Percentiles rank a stretch among this genome's conserved stretches.
Evolutionary conservation across 2,113 vertebrate species (phyloP).

Genomic region (Gallinago paraguaiae): DNA sequence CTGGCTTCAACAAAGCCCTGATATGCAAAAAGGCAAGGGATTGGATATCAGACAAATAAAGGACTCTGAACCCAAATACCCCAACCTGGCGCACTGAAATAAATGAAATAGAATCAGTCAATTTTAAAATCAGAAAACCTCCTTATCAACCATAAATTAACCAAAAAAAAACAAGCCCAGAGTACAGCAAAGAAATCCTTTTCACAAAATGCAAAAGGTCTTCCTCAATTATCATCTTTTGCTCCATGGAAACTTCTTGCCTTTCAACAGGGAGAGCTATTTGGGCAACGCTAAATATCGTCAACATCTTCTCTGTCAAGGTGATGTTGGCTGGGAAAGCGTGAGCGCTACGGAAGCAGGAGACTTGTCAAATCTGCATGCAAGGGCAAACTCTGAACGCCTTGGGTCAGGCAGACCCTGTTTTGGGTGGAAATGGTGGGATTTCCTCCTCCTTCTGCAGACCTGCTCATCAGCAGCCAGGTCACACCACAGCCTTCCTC

Average conservation of each 20-base stretch:
- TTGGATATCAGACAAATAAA: not conserved
- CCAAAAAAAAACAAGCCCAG: not conserved
- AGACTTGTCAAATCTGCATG: not conserved
- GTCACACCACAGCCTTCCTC: not conserved
- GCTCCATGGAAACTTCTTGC: not conserved
- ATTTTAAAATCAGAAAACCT: not conserved
- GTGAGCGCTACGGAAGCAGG: not conserved
- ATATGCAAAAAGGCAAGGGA: not conserved
- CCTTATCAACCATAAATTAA: not conserved
- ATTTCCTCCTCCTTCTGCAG: not conserved
- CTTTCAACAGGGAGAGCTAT: not conserved
- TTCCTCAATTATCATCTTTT: not conserved
- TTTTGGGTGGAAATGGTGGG: not conserved
- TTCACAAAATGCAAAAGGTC: not conserved
- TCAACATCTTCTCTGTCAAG: not conserved
- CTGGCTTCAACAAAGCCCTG: slow-evolving; percentile 1
- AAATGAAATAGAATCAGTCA: not conserved
- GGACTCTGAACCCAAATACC: not conserved
- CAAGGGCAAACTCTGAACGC: not conserved
- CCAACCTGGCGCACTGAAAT: not conserved
- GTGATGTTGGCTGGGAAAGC: rapidly evolving
- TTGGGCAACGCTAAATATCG: not conserved
- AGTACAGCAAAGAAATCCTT: not conserved
- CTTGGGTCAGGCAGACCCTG: not conserved
- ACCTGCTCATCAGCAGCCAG: not conserved